These are phyloP conservation scores for Zosterops borbonicus DNA, from an alignment of 2,113 vertebrate genomes.

Conservation along the genomic window DNA sequence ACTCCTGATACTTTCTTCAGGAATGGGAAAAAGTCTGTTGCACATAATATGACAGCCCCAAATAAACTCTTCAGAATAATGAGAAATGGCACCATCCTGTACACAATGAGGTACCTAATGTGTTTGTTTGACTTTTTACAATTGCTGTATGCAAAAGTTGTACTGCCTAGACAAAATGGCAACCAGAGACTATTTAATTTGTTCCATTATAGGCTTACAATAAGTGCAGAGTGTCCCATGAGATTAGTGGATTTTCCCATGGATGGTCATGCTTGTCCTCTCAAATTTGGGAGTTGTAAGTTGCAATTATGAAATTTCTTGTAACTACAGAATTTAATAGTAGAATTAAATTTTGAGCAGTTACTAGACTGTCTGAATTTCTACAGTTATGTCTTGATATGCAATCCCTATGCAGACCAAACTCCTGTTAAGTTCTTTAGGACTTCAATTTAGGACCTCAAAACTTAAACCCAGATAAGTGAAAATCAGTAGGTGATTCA, in stretches of 20 bases:
- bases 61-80: constrained; percentile 99
- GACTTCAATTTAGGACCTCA: not conserved
- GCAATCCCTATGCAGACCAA: constrained; percentile 37
- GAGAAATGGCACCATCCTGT: constrained; percentile 98
- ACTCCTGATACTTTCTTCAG: constrained; percentile 99
- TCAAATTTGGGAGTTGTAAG: constrained; percentile 99
- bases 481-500: not conserved
- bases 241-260: constrained; percentile 98
- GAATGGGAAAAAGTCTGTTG: constrained; percentile 96
- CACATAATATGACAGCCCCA: constrained; percentile 98
- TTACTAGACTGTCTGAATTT: constrained; percentile 5
- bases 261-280: constrained; percentile 97
- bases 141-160: constrained; percentile 47
- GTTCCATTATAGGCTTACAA: constrained; percentile 87
- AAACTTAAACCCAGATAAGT: not conserved
- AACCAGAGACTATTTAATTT: constrained; percentile 66
- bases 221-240: constrained; percentile 98
- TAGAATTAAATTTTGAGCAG: constrained; percentile 42
- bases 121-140: constrained; percentile 16
- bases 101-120: constrained; percentile 92
- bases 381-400: not conserved
- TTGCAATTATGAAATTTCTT: constrained; percentile 68
- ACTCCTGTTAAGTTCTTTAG: constrained; percentile 44
- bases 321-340: constrained; percentile 51
- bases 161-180: constrained; percentile 50